Percentiles rank a stretch among this genome's conserved stretches.
Conservation (phyloP, 2,888 invertebrate genomes). For the Dynastes tityus region DNA sequence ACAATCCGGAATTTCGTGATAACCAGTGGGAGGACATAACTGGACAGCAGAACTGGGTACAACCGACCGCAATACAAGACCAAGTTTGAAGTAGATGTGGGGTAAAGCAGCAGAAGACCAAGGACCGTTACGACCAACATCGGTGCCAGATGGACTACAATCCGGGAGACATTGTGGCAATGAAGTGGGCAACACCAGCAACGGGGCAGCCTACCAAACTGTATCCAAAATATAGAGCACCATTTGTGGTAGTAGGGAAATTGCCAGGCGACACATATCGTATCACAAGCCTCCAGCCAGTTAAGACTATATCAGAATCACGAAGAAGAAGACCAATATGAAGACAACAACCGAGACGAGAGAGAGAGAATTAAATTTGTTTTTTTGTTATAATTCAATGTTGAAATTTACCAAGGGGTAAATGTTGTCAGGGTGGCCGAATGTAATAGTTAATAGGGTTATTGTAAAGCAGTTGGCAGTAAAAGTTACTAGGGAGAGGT, state of each 20-base stretch:
- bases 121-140: conserved; percentile 15
- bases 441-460: neutral
- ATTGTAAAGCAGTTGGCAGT: no score
- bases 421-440: conserved; percentile 32
- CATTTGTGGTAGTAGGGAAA: conserved; percentile 38
- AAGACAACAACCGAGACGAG: conserved; percentile 12
- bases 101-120: conserved; percentile 6
- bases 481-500: no score
- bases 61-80: neutral
- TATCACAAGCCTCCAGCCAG: conserved; percentile 13
- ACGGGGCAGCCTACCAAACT: conserved; percentile 36
- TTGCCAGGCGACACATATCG: conserved; percentile 30
- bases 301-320: conserved; percentile 25
- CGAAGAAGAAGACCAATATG: conserved; percentile 10
- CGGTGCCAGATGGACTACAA: conserved; percentile 4
- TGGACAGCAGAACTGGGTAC: neutral
- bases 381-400: conserved; percentile 1
- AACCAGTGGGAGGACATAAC: neutral
- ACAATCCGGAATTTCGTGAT: conserved; percentile 33
- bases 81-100: neutral
- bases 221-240: conserved; percentile 35
- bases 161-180: conserved; percentile 33
- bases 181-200: conserved; percentile 9
- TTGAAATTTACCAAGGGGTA: conserved; percentile 17
- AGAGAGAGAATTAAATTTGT: conserved; percentile 9